phyloP scores from a whole-genome alignment of 2,113 vertebrate species.

The Dromiciops gliroides region DNA sequence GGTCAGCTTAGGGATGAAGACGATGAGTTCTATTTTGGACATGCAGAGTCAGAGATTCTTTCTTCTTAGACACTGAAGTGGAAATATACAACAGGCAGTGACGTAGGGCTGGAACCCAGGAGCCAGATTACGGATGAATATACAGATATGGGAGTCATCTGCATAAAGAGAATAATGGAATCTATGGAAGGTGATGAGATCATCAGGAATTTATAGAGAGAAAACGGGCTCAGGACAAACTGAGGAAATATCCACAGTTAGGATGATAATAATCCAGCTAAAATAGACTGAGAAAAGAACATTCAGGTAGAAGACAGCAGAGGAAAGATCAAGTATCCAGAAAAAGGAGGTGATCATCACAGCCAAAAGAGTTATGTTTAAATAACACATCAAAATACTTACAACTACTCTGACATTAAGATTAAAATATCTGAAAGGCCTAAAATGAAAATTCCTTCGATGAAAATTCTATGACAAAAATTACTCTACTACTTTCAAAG shows the following conservation, averaged over 20 bases:
- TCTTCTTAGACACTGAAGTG: neutral
- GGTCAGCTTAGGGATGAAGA: neutral
- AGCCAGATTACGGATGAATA: neutral
- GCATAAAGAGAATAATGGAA: neutral
- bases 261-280: neutral
- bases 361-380: neutral
- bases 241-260: neutral
- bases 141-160: neutral
- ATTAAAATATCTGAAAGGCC: neutral
- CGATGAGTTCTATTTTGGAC: neutral
- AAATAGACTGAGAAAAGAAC: neutral
- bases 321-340: neutral
- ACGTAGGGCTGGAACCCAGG: neutral
- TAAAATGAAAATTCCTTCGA: slow-evolving; percentile 37
- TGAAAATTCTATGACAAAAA: neutral
- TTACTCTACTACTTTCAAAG: neutral
- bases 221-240: neutral
- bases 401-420: neutral
- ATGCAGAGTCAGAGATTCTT: neutral
- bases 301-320: neutral
- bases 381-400: neutral
- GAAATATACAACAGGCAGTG: neutral
- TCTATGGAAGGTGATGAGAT: neutral
- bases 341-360: neutral
- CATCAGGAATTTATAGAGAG: neutral